These are phyloP conservation scores for Xylota segnis DNA, from an alignment of 2,888 invertebrate genomes.

Conservation along the genomic window DNA sequence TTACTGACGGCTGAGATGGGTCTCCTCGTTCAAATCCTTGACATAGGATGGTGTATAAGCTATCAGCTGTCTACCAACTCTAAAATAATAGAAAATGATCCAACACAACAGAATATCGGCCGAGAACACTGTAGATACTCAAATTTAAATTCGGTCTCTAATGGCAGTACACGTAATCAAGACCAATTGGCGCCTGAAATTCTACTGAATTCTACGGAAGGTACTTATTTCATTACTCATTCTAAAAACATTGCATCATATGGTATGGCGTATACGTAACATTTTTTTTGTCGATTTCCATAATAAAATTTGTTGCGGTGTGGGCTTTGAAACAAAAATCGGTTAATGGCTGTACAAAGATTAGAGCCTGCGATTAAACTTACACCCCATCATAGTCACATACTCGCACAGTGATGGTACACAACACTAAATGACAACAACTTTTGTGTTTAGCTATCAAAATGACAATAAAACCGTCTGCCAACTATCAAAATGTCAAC, in stretches of 20 bases:
- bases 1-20: too few relatives aligned
- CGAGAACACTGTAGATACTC: too few relatives aligned
- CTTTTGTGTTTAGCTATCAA: slow-evolving; percentile 31
- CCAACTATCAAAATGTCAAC: slow-evolving; percentile 42
- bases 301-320: not conserved
- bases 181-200: too few relatives aligned
- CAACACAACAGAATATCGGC: too few relatives aligned
- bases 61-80: too few relatives aligned
- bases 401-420: not conserved
- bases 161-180: too few relatives aligned
- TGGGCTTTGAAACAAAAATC: not conserved
- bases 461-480: slow-evolving; percentile 50
- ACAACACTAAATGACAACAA: slow-evolving; percentile 23
- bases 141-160: too few relatives aligned
- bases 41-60: too few relatives aligned
- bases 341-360: slow-evolving; percentile 20
- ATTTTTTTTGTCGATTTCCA: slow-evolving; percentile 6
- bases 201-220: not conserved
- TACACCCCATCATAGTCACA: not conserved
- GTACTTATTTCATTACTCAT: not conserved
- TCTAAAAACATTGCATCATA: not conserved
- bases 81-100: too few relatives aligned
- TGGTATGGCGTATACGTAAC: slow-evolving; percentile 31
- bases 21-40: too few relatives aligned
- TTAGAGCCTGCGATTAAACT: slow-evolving; percentile 17